phyloP scores from a whole-genome alignment of 2,888 invertebrate genomes.

The Napeogenes inachia region DNA sequence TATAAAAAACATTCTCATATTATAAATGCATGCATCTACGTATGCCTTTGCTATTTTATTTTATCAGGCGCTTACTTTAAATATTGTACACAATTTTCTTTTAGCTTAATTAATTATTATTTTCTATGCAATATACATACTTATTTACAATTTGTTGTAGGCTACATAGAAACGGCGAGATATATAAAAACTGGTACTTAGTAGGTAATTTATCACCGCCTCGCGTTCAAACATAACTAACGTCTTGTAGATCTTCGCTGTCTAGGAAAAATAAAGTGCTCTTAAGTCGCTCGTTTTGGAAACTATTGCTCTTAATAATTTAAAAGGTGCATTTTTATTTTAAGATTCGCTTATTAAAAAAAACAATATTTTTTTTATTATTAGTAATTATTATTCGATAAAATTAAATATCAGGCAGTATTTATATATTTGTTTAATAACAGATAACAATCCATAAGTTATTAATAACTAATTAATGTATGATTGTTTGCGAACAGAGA shows the following conservation, averaged over 20 bases:
- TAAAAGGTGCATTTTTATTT: not conserved
- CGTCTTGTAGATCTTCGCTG: slow-evolving; percentile 4
- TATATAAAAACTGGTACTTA: not conserved
- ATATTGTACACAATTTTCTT: too few relatives aligned
- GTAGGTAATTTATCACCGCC: slow-evolving; percentile 6
- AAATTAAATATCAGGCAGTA: too few relatives aligned
- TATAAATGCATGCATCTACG: too few relatives aligned
- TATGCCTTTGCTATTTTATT: too few relatives aligned
- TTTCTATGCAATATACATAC: too few relatives aligned
- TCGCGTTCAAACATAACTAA: slow-evolving; percentile 1
- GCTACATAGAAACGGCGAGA: not conserved
- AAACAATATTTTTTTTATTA: not conserved
- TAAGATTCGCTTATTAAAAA: not conserved
- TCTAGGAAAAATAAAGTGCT: slow-evolving; percentile 5
- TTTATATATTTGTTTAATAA: too few relatives aligned
- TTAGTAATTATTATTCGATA: too few relatives aligned
- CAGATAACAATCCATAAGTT: too few relatives aligned
- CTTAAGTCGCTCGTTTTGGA: slow-evolving; percentile 3
- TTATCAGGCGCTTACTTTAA: too few relatives aligned
- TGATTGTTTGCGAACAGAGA: too few relatives aligned
- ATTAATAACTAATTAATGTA: too few relatives aligned
- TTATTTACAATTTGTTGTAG: not conserved
- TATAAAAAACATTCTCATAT: too few relatives aligned
- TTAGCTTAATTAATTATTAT: not conserved
- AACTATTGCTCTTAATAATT: not conserved